phyloP scores from a whole-genome alignment of 2,888 invertebrate species.

The Apodemia duryi region DNA sequence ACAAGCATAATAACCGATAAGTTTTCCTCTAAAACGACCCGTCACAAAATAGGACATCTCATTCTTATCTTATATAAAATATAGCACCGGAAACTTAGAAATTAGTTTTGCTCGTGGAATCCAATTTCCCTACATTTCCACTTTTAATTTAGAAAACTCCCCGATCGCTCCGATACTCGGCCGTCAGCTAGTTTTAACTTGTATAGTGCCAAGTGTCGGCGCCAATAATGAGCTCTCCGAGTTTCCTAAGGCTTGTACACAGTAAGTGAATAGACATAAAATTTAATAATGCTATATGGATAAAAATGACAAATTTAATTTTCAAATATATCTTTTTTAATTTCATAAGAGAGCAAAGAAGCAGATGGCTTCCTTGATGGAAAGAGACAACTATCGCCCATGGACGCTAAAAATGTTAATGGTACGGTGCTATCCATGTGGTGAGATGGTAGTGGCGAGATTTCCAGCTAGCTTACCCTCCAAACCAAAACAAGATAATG shows the following conservation, averaged over 20 bases:
- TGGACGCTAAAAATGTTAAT: too few species aligned
- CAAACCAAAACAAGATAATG: too few species aligned
- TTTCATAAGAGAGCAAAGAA: too few species aligned
- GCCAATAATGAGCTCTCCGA: constrained; percentile 30
- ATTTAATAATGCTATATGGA: too few species aligned
- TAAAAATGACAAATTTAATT: too few species aligned
- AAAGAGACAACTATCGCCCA: too few species aligned
- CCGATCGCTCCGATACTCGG: constrained; percentile 26
- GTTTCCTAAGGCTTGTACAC: constrained; percentile 19
- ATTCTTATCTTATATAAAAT: background rate
- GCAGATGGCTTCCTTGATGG: too few species aligned
- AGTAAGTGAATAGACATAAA: too few species aligned
- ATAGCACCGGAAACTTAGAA: constrained; percentile 25
- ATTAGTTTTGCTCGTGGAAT: constrained; percentile 30
- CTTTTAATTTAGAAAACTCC: constrained; percentile 35
- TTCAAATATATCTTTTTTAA: too few species aligned
- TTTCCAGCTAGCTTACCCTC: too few species aligned
- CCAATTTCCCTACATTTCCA: constrained; percentile 36
- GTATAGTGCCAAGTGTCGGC: constrained; percentile 33
- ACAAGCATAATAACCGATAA: background rate
- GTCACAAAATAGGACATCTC: constrained; percentile 5
- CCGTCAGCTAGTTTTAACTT: constrained; percentile 32
- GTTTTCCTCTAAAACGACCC: background rate
- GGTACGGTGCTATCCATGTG: too few species aligned
- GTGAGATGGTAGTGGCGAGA: too few species aligned